A percentile compares a stretch with the other conserved stretches of the same genome.
These are phyloP conservation scores for Cephalopachus bancanus DNA, from an alignment of 2,797 vertebrate species.

Conservation along the genomic window DNA sequence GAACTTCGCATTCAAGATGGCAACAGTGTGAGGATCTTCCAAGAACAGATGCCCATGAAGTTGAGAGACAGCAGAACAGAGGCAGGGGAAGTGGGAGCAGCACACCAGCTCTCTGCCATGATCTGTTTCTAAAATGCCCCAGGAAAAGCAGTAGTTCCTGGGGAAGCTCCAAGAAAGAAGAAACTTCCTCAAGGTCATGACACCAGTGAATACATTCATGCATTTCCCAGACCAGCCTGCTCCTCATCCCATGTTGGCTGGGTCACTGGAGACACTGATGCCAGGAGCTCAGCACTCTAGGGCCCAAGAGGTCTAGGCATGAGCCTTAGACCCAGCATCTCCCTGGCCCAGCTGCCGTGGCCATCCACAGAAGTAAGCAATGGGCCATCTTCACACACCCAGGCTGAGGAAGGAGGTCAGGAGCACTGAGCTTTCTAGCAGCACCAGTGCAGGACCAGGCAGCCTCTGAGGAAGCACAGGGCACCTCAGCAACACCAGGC, in stretches of 20 bases:
- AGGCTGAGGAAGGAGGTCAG: not conserved
- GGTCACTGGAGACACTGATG: too few species aligned
- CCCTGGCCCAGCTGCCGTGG: rapidly evolving
- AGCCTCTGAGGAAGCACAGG: not conserved
- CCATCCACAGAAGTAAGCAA: not conserved
- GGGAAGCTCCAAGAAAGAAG: not conserved
- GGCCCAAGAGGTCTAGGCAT: not conserved
- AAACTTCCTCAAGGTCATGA: not conserved
- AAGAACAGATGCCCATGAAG: not conserved
- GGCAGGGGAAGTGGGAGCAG: not conserved
- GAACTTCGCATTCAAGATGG: not conserved
- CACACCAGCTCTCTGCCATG: rapidly evolving
- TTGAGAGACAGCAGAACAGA: not conserved
- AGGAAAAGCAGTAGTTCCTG: not conserved
- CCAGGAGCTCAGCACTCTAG: not conserved
- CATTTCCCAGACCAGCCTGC: too few species aligned
- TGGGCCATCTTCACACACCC: not conserved
- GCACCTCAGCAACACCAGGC: not conserved
- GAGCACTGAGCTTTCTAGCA: not conserved
- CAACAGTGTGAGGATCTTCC: too few species aligned
- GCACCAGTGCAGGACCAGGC: too few species aligned
- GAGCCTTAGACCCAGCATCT: not conserved
- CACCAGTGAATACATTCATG: not conserved
- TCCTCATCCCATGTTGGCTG: rapidly evolving
- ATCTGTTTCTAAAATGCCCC: not conserved